Evolutionary conservation across 2,888 invertebrate genomes (phyloP).

Genomic region (Leuctra nigra): DNA sequence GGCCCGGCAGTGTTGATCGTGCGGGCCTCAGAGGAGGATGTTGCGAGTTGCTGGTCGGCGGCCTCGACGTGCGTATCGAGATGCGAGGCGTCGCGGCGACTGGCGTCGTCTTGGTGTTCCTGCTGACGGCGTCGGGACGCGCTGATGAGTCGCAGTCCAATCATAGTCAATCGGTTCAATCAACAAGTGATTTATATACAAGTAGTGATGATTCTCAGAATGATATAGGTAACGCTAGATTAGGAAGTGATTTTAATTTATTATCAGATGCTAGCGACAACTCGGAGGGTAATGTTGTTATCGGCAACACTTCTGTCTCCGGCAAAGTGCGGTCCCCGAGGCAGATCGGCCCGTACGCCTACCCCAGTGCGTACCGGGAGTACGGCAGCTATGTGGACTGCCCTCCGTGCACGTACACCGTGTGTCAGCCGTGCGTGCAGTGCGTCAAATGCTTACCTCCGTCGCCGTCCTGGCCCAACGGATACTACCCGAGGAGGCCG

Average conservation of each 20-base stretch:
- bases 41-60: too few species aligned
- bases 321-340: neutral
- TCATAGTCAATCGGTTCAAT: too few species aligned
- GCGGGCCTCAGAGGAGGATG: too few species aligned
- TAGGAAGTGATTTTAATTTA: too few species aligned
- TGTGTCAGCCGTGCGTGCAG: neutral
- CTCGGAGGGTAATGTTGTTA: too few species aligned
- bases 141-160: too few species aligned
- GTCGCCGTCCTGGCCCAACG: neutral
- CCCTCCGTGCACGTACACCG: neutral
- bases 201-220: too few species aligned
- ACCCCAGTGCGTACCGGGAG: neutral
- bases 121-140: neutral
- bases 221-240: too few species aligned
- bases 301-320: too few species aligned
- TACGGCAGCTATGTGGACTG: neutral
- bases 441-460: neutral
- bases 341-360: neutral
- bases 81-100: neutral
- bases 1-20: too few species aligned
- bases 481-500: neutral
- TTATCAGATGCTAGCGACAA: too few species aligned
- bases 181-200: too few species aligned
- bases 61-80: neutral
- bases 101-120: neutral